phyloP scores from a whole-genome alignment of 64 coral and sea anemone species.

The Montipora efflorescens region DNA sequence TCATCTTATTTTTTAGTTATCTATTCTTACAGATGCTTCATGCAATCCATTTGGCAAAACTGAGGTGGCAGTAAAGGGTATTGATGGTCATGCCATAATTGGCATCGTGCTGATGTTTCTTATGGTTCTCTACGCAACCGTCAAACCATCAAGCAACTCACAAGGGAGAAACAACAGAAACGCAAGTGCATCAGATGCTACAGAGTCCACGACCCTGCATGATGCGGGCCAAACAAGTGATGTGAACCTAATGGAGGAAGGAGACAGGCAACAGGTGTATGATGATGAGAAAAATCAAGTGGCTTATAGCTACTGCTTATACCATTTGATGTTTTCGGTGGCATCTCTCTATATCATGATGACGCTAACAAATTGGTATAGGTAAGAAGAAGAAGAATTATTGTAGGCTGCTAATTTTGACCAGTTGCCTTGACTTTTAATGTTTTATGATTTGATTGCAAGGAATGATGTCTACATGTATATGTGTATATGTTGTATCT shows the following conservation, averaged over 20 bases:
- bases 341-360: conserved; percentile 91
- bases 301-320: conserved; percentile 94
- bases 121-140: conserved; percentile 88
- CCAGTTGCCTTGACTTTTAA: no score
- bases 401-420: background rate
- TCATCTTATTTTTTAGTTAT: background rate
- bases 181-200: background rate
- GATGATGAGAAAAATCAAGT: conserved; percentile 85
- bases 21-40: conserved; percentile 7
- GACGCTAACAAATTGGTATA: conserved; percentile 95
- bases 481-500: no score
- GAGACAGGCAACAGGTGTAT: conserved; percentile 53
- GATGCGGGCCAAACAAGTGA: conserved; percentile 44
- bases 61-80: conserved; percentile 29
- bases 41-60: conserved; percentile 63
- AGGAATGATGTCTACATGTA: no score
- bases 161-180: conserved; percentile 72
- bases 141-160: conserved; percentile 82
- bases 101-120: conserved; percentile 89
- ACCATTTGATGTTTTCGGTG: conserved; percentile 91
- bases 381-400: conserved; percentile 51
- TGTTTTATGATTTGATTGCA: no score
- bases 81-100: conserved; percentile 86
- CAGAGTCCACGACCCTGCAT: conserved; percentile 45
- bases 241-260: conserved; percentile 71